Evolutionary conservation across 2,888 invertebrate genomes (phyloP).

Genomic region (Tenodera sinensis): DNA sequence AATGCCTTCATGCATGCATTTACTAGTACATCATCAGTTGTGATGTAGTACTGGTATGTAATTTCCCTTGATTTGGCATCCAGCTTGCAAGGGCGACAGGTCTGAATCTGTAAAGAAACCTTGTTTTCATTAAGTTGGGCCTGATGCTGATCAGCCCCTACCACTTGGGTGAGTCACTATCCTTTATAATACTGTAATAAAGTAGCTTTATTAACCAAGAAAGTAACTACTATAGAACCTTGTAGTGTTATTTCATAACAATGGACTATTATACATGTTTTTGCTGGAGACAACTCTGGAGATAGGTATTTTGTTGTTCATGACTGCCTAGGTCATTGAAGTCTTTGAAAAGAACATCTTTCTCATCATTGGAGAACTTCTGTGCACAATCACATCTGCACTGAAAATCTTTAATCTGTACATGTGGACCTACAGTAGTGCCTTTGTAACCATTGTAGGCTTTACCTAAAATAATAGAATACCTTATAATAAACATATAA

Average conservation of each 20-base stretch:
- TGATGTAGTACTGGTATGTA: constrained; percentile 4
- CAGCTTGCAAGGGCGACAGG: background rate
- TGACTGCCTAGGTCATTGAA: background rate
- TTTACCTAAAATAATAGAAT: background rate
- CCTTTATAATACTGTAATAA: too few relatives aligned
- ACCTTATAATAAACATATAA: background rate
- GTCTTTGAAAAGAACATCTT: background rate
- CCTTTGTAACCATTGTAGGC: background rate
- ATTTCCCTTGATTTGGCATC: constrained; percentile 2
- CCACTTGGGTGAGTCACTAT: too few relatives aligned
- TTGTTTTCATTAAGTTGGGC: too few relatives aligned
- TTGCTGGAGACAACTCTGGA: background rate
- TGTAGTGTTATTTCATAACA: background rate
- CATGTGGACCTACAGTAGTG: background rate
- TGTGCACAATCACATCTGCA: constrained; percentile 9
- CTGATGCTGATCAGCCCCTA: too few relatives aligned
- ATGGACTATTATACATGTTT: background rate
- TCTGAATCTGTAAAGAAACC: constrained; percentile 6
- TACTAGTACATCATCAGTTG: background rate
- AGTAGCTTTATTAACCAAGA: too few relatives aligned
- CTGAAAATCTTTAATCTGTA: background rate
- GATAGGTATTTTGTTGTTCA: constrained; percentile 2
- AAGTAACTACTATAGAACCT: too few relatives aligned
- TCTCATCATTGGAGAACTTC: background rate
- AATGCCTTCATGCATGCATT: constrained; percentile 1